Conservation (phyloP, 2,888 invertebrate genomes). For the Cantharis lateralis region DNA sequence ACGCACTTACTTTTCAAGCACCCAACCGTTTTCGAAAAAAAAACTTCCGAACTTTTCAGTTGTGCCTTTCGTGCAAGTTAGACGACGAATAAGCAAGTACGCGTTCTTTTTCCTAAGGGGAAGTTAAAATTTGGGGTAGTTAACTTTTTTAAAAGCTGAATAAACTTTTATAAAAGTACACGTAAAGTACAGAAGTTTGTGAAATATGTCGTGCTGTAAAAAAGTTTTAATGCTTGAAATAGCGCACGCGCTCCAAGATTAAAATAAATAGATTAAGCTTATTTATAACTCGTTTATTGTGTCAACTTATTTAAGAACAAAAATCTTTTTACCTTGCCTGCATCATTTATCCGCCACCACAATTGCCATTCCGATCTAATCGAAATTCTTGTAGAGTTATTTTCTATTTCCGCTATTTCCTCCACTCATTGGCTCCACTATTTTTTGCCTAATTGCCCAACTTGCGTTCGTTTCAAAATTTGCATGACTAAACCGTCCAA, state of each 20-base stretch:
- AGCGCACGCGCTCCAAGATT: conserved; percentile 30
- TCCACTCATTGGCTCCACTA: neutral
- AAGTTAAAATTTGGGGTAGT: conserved; percentile 24
- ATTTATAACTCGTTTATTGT: conserved; percentile 41
- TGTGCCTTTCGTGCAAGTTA: conserved; percentile 31
- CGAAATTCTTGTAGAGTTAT: neutral
- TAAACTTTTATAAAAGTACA: conserved; percentile 32
- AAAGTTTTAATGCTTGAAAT: conserved; percentile 37
- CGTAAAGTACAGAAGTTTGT: conserved; percentile 38
- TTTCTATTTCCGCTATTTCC: neutral
- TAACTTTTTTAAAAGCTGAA: conserved; percentile 28
- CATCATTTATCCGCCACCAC: neutral
- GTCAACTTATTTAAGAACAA: conserved; percentile 39
- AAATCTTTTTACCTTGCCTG: conserved; percentile 7
- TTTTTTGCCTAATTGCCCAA: neutral
- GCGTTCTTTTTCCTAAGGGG: conserved; percentile 27
- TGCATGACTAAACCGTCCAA: neutral
- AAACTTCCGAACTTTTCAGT: conserved; percentile 28
- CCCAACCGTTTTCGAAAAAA: conserved; percentile 9
- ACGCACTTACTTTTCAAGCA: conserved; percentile 2
- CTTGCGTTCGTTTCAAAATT: neutral
- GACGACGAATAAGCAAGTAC: conserved; percentile 29
- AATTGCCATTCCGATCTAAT: neutral
- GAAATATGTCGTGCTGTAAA: conserved; percentile 40
- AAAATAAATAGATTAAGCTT: conserved; percentile 37